Evolutionary conservation across 2,113 vertebrate genomes (phyloP), one percentile per base, ranked within the genome.

Genomic region (Kryptolebias marmoratus): DNA sequence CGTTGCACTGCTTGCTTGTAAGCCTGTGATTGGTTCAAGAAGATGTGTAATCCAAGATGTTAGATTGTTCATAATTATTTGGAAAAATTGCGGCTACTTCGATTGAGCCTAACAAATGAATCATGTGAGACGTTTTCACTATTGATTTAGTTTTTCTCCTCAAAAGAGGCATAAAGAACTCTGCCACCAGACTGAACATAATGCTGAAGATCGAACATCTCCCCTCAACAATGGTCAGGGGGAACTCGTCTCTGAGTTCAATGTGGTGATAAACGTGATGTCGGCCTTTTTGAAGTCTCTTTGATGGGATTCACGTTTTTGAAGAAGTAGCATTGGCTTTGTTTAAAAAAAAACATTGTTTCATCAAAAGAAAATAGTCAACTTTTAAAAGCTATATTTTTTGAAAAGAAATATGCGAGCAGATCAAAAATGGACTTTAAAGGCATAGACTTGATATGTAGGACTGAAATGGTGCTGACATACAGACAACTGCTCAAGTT

Each of bases 1-100:
- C 88, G 88, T 88, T 91, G 88, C 70, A 71, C 89, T 88, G 93
- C 93, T 90, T 85, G 87, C 77, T 83, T 91, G 92, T 91, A 89
- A 83, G 77, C 63, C 87, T 90, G 2, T 79, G 87, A 94, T 83
- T 88, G 86, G 91, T 54, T 64, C 75, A 42, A 48, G 86, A 79
- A 88, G 77, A 80, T 56, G 78, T 81, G 87, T 86, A 75, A 82
- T 85, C 73, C 87, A 77, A 93, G 90, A 93, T 90, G 92, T 88
- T 86, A 79, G 91, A 95, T 95, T 94, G 93, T 91, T 94, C 92
- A 88, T 95, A 96, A 97, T 96, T 95, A 94, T 94, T 94, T 93
- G 80, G 84, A 92, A 78, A 96, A 96, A 96, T 96, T 95, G 95
- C 93, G 27, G 82, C 74, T 47, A 77, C 90, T 93, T 92, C 82